phyloP scores from a whole-genome alignment of 2,888 invertebrate genomes.

The Rhopalosiphum nymphaeae region DNA sequence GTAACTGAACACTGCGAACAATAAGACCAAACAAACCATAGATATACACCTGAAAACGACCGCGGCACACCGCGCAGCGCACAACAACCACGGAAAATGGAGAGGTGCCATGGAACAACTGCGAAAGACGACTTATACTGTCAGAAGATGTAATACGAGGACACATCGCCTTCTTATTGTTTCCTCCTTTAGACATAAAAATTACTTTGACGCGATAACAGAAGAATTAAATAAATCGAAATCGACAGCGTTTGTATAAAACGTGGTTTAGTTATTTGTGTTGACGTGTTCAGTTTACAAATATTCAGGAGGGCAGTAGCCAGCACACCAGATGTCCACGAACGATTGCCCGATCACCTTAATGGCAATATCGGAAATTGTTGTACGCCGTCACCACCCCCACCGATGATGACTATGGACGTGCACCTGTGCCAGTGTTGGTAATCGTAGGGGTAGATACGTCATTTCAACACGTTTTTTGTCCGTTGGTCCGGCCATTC shows the following conservation, averaged over 20 bases:
- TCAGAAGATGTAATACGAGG: not conserved
- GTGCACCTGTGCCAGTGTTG: not conserved
- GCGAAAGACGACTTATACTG: not conserved
- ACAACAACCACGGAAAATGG: not conserved
- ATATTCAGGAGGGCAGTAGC: not conserved
- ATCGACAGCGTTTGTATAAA: not conserved
- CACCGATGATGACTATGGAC: not conserved
- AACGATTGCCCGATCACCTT: not conserved
- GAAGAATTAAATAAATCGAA: not conserved
- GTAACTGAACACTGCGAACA: not conserved
- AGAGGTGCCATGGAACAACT: not conserved
- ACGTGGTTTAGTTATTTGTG: not conserved
- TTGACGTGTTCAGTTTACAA: not conserved
- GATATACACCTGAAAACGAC: fast-evolving
- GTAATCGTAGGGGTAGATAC: not conserved
- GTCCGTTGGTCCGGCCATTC: not conserved
- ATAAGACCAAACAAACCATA: not conserved
- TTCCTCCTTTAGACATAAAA: not conserved
- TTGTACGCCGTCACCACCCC: not conserved
- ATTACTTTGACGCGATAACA: not conserved
- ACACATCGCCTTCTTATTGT: not conserved
- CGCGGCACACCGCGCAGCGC: not conserved
- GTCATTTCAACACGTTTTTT: not conserved
- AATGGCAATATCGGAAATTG: not conserved
- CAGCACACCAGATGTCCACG: not conserved